Percentiles rank a stretch among this genome's conserved stretches.
These are phyloP conservation scores for Pogonophryne albipinna DNA, from an alignment of 2,797 vertebrate species.

Conservation along the genomic window DNA sequence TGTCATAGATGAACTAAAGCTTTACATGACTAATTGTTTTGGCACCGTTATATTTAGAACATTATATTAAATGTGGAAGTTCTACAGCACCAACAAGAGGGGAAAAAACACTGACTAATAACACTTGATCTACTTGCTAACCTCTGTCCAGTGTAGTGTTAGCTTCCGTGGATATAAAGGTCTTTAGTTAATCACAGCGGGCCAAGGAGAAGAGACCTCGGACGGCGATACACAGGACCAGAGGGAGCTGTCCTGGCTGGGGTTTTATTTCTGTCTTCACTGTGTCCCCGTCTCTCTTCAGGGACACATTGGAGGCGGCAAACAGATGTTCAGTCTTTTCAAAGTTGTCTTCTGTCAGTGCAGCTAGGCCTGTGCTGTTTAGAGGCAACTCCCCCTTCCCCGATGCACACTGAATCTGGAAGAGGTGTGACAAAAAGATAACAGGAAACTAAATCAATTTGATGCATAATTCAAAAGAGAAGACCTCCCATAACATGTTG, in stretches of 20 bases:
- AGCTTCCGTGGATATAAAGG: constrained; percentile 2
- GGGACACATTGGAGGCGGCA: constrained; percentile 77
- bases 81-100: neutral
- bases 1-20: neutral
- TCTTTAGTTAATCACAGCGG: constrained; percentile 2
- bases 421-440: constrained; percentile 17
- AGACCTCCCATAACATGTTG: rapidly evolving
- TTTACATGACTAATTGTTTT: neutral
- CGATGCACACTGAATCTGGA: constrained; percentile 84
- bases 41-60: neutral
- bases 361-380: constrained; percentile 68
- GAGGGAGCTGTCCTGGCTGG: constrained; percentile 72
- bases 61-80: neutral
- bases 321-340: constrained; percentile 83
- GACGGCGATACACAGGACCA: constrained; percentile 88
- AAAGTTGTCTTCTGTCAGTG: constrained; percentile 79
- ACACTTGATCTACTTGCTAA: neutral
- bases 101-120: neutral
- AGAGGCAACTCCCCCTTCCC: constrained; percentile 69
- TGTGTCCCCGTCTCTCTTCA: constrained; percentile 80
- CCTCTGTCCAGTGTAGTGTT: neutral
- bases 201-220: constrained; percentile 81
- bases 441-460: neutral
- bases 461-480: neutral
- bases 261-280: constrained; percentile 75